Base-by-base conservation (phyloP, 2,113 vertebrate species). In the Mus musculus region DNA sequence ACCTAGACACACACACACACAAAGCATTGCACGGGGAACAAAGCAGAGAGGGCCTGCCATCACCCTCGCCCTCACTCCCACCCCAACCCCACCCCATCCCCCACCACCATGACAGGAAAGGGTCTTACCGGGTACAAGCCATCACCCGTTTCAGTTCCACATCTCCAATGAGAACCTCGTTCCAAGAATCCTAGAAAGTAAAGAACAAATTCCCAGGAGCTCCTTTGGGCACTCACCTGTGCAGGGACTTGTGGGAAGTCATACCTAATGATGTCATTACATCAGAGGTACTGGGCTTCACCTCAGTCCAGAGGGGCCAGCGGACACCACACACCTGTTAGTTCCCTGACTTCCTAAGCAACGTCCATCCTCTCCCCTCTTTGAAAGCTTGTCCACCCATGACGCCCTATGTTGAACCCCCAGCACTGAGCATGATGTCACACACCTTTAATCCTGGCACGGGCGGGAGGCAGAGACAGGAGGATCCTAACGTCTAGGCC, bases 171-270 rank as follows among this genome's bases (percentile, higher is more conserved):
- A 99, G 98, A 91, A 99, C 61, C 63, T 99, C 98, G 11, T 99
- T 97, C 99, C 99, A 99, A 3, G 98, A 98, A 93, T 99, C 99
- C 99, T 99, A 86, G 89, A 36, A 36, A 73, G 94, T 71, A 84
- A 67, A 92, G 30, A 88, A 96, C 82, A 63, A 12, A 10, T 9
- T 52, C 82, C 4, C 2, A 0, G 39, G 84, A 87, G 82, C 65
- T 5, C 87, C 7, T 65, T 19, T 49, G 59, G 39, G 59, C 22
- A 36, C 39, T 3, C 26, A 20, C n/a, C n/a, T 76, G 7, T 1
- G 3, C 11, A 42, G 33, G 19, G 19, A 75, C 4, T 7, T 49
- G 3, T 0, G 0, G 11, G 1, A 9, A 33, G 7, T 13, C 8
- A 28, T 2, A 17, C 46, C 54, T 42, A 33, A 69, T 0, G 1